Evolutionary conservation across 1,140 invertebrate species (phyloP), one percentile per base, ranked within the genome.

Genomic region (Hylaeus volcanicus): DNA sequence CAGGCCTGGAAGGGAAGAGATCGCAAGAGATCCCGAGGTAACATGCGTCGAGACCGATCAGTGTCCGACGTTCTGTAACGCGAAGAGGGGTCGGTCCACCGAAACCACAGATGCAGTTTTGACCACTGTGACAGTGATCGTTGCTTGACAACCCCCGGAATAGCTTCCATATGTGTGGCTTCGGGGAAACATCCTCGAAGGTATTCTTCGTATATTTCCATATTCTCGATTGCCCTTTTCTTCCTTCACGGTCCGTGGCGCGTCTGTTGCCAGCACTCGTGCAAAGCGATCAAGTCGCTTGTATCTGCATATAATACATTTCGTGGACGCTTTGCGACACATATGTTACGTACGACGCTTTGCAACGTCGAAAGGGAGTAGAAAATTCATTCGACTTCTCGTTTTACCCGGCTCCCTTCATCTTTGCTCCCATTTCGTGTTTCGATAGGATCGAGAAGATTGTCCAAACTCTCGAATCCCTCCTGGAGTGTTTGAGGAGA

Each of bases 91-190:
- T 51, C 51, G 51, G 77, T 89, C 77, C 64, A 26, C 68, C 74
- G 45, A 66, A 83, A 84, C 80, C 86, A 82, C 89, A 89, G 86
- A 87, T 88, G 88, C 81, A 80, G 73, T 87, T 79, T 76, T 84
- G 82, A 86, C 84, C 81, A 84, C 83, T 84, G 81, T 86, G 83
- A 85, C 79, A 74, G 76, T 63, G 73, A 83, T 81, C 64, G 65
- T 64, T 82, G 74, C 68, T 63, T 37, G 81, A 79, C 81, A 79
- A 74, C 53, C 72, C 69, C 37, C 71, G 41, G 63, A 76, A 79
- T 82, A 73, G 80, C 56, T 72, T 79, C 72, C 79, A 86, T 69
- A 85, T 80, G 79, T 55, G 69, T 68, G 64, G 55, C 71, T 74
- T 61, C 48, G 15, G 45, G 79, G 74, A 86, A 86, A 75, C 15